Evolutionary conservation across 1,140 invertebrate species (phyloP).

Genomic region (Drosophila ogumai): DNA sequence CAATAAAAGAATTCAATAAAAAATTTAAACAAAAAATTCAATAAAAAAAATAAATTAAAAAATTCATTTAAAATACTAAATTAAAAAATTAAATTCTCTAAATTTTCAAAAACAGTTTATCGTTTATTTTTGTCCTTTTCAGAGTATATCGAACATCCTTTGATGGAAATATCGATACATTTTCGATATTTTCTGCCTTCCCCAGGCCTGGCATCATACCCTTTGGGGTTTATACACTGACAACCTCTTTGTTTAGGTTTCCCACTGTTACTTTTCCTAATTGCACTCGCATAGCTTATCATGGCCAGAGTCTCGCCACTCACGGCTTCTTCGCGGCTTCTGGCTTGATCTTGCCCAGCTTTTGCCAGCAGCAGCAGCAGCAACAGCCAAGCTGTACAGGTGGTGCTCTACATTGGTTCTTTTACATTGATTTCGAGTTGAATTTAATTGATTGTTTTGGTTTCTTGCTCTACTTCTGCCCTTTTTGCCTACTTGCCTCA

Average conservation of each 20-base stretch:
- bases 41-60: too few species aligned
- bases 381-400: constrained; percentile 28
- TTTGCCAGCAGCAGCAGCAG: constrained; percentile 5
- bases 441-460: constrained; percentile 37
- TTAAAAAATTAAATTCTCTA: too few species aligned
- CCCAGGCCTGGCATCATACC: background rate
- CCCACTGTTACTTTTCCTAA: background rate
- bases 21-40: too few species aligned
- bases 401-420: constrained; percentile 34
- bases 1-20: too few species aligned
- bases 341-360: constrained; percentile 20
- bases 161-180: background rate
- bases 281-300: background rate
- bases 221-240: background rate
- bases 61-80: too few species aligned
- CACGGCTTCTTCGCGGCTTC: constrained; percentile 26
- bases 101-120: too few species aligned
- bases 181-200: background rate
- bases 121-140: background rate
- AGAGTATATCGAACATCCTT: background rate
- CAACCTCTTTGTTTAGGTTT: background rate
- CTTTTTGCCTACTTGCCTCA: constrained; percentile 14
- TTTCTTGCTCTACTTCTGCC: constrained; percentile 39
- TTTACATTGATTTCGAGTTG: constrained; percentile 45
- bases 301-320: background rate